These are phyloP conservation scores for Trachelus tabidus DNA, from an alignment of 2,888 invertebrate genomes.

Conservation along the genomic window DNA sequence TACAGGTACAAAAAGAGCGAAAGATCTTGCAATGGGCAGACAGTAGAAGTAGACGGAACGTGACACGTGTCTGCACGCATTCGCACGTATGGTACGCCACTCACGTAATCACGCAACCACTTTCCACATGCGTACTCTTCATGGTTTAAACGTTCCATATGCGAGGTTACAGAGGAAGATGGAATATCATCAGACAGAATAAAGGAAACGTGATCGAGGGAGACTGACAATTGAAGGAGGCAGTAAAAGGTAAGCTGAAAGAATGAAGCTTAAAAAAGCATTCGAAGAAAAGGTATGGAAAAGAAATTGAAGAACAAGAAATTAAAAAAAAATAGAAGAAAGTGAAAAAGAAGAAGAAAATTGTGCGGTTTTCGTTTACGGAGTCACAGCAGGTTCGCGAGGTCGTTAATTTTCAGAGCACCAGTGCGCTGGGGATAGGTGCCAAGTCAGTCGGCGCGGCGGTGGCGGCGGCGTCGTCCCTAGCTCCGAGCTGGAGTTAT, in stretches of 20 bases:
- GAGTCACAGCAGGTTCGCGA: slow-evolving; percentile 46
- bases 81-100: neutral
- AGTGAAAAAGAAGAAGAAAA: slow-evolving; percentile 25
- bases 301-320: neutral
- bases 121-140: neutral
- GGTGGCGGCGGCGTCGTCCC: neutral
- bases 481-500: slow-evolving; percentile 42
- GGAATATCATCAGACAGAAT: neutral
- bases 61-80: neutral
- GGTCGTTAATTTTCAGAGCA: slow-evolving; percentile 52
- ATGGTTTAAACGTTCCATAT: neutral
- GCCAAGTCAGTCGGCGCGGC: neutral
- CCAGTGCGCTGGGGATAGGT: neutral
- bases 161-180: neutral
- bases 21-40: neutral
- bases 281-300: neutral
- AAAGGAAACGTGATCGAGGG: neutral
- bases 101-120: neutral
- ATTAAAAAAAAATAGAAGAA: slow-evolving; percentile 7
- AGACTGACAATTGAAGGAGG: neutral
- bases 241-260: neutral
- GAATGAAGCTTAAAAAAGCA: neutral
- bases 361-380: slow-evolving; percentile 48
- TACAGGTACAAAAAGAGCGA: neutral
- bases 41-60: neutral